A percentile compares a stretch with the other conserved stretches of the same genome.
phyloP scores from a whole-genome alignment of 2,113 vertebrate genomes.

The Pollimyrus isidori region DNA sequence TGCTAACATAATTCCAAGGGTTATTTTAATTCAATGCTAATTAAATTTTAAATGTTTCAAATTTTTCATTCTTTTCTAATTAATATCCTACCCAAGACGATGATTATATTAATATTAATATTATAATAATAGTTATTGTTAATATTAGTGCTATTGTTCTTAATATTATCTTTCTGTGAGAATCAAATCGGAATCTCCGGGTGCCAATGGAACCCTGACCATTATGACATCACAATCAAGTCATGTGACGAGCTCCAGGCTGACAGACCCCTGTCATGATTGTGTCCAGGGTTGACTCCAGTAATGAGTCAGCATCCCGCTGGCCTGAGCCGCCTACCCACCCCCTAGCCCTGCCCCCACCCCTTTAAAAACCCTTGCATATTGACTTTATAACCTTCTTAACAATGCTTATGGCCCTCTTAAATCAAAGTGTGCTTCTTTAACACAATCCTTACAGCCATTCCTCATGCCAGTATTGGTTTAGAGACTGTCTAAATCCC shows the following conservation, averaged over 20 bases:
- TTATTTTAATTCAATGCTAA: not conserved
- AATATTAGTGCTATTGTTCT: not conserved
- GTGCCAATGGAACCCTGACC: not conserved
- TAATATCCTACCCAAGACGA: not conserved
- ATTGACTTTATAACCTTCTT: conserved; percentile 2
- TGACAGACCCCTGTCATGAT: not conserved
- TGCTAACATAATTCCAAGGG: not conserved
- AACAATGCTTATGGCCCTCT: conserved; percentile 1
- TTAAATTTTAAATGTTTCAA: not conserved
- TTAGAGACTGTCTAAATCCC: not conserved
- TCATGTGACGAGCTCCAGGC: not conserved
- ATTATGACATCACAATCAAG: not conserved
- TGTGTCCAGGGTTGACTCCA: not conserved
- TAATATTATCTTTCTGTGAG: not conserved
- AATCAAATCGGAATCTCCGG: not conserved
- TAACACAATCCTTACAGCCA: not conserved
- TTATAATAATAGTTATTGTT: not conserved
- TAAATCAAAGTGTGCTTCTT: not conserved
- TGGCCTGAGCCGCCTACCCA: not conserved
- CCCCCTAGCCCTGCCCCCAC: too few species aligned
- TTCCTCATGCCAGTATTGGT: not conserved
- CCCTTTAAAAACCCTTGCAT: not conserved
- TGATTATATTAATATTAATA: not conserved
- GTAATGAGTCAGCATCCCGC: not conserved
- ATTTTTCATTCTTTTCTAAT: not conserved